phyloP scores from a whole-genome alignment of 2,113 vertebrate species.

The Mola mola region DNA sequence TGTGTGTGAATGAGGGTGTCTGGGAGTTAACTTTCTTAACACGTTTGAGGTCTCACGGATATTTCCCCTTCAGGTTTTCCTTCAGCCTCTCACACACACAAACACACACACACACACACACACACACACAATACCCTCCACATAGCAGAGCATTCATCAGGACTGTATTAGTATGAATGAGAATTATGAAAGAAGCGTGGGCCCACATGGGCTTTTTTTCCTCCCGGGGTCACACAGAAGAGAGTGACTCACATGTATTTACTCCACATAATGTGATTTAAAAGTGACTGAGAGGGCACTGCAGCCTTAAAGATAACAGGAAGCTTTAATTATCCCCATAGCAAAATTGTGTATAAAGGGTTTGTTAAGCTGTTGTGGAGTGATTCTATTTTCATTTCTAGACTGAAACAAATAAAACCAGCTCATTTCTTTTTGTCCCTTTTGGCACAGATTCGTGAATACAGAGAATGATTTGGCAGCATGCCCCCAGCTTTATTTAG shows the following conservation, averaged over 20 bases:
- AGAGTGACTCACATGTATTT: conserved; percentile 53
- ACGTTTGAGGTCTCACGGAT: conserved; percentile 45
- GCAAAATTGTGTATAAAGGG: conserved; percentile 36
- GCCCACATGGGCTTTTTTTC: conserved; percentile 19
- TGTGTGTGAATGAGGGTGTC: conserved; percentile 10
- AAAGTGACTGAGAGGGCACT: conserved; percentile 72
- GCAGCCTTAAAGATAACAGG: conserved; percentile 53
- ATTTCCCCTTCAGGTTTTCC: conserved; percentile 69
- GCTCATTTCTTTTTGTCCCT: conserved; percentile 17
- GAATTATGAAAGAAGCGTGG: conserved; percentile 44
- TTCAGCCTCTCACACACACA: conserved; percentile 30
- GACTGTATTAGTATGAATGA: conserved; percentile 59
- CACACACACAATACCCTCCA: conserved; percentile 48
- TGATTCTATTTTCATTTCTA: conserved; percentile 49
- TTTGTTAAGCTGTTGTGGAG: conserved; percentile 44
- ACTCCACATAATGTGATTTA: conserved; percentile 69
- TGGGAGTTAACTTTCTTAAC: conserved; percentile 58
- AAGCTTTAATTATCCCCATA: conserved; percentile 52
- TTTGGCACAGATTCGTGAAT: conserved; percentile 25
- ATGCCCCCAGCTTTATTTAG: conserved; percentile 53
- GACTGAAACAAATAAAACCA: conserved; percentile 41
- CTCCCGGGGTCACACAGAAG: conserved; percentile 48
- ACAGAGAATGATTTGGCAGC: conserved; percentile 20
- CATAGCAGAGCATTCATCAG: conserved; percentile 44
- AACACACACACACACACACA: conserved; percentile 18